Evolutionary conservation across 1,140 invertebrate species (phyloP), one percentile per base, ranked within the genome.

Genomic region (Solen grandis): DNA sequence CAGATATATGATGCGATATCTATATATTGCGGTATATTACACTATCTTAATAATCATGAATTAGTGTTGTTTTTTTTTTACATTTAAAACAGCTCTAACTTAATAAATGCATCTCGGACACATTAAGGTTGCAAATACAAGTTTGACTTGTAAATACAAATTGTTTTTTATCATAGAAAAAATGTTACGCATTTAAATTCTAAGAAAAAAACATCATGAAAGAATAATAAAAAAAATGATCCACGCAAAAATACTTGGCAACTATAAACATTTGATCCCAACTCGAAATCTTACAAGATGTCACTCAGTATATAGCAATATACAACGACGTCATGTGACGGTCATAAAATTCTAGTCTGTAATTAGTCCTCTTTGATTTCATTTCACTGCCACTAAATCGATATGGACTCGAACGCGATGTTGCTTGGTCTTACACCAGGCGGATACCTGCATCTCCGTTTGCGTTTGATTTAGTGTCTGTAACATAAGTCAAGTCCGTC

Each of bases 251-350:
- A 54, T 1, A 22, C 27, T 54, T 54, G 27, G 52, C 27, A 5
- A 4, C 29, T 25, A 16, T n/a, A 2, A 33, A 62, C 29, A 33
- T 33, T 62, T 25, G 31, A 62, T 2, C 19, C 13, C n/a, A 33
- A 66, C 33, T 19, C n/a, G 22, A 50, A 38, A 69, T 60, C 31
- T 52, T 78, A 65, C 59, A 54, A 60, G 57, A 41, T 41, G 75
- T 78, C 75, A 78, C 14, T 59, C 22, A 35, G 75, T 78, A 69
- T 78, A 78, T 59, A 57, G 27, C 60, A 27, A 78, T 78, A 78
- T 57, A 78, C 69, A 63, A 59, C 69, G 59, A 33, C 52, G 19
- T 66, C 35, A 66, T 38, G 25, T 54, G 14, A 2, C 57, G 57
- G 63, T 66, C 75, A 69, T 78, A 78, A 78, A 78, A 60, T 46